Evolutionary conservation across 2,888 invertebrate species (phyloP).

Genomic region (Thera britannica): DNA sequence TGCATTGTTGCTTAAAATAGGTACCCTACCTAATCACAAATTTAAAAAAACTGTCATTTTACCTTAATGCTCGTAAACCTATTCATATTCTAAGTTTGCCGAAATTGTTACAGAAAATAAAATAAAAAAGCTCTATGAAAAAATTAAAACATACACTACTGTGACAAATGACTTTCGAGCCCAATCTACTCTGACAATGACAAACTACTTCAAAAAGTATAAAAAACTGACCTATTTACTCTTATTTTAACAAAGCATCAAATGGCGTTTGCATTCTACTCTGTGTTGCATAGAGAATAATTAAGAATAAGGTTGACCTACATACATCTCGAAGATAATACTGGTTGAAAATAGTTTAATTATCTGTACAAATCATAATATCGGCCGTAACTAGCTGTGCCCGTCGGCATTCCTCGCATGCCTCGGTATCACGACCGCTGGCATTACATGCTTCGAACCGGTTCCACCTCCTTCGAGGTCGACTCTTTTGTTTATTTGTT

Average conservation of each 20-base stretch:
- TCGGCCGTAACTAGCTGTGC: slow-evolving; percentile 43
- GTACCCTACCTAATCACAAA: too few species aligned
- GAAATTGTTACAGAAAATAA: too few species aligned
- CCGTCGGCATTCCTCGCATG: slow-evolving; percentile 56
- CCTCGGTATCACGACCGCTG: slow-evolving; percentile 53
- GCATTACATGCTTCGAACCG: slow-evolving; percentile 53
- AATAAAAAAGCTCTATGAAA: neutral
- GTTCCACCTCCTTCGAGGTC: slow-evolving; percentile 67
- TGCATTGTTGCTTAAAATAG: neutral
- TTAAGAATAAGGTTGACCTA: slow-evolving; percentile 11
- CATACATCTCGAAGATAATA: neutral
- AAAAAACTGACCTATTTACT: slow-evolving; percentile 25
- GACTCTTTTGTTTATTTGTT: slow-evolving; percentile 56
- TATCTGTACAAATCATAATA: slow-evolving; percentile 39
- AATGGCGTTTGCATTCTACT: slow-evolving; percentile 8
- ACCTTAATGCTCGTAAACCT: too few species aligned
- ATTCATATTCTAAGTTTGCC: too few species aligned
- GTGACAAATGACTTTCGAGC: slow-evolving; percentile 3
- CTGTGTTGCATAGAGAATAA: neutral
- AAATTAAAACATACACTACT: neutral
- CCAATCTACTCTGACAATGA: slow-evolving; percentile 21
- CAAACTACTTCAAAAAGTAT: slow-evolving; percentile 10
- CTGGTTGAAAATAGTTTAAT: slow-evolving; percentile 20
- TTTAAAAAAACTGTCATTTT: too few species aligned
- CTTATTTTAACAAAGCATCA: slow-evolving; percentile 6